A percentile compares a stretch with the other conserved stretches of the same genome.
These are phyloP conservation scores for Perdita meconis DNA, from an alignment of 2,888 invertebrate species.

Conservation along the genomic window DNA sequence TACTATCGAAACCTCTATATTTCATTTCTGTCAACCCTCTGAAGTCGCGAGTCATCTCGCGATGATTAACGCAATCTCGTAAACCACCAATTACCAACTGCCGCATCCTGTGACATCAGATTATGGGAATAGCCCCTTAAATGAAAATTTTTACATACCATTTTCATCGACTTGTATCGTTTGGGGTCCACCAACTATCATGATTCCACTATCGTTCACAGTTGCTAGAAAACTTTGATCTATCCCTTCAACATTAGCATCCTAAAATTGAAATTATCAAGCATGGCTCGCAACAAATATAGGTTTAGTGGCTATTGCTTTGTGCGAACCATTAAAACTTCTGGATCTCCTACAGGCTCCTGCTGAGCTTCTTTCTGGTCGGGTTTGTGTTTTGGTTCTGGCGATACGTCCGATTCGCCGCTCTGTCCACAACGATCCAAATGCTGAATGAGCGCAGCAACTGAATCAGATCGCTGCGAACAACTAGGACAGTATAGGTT, in stretches of 20 bases:
- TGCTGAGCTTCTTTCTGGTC: slow-evolving; percentile 34
- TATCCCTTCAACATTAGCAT: slow-evolving; percentile 60
- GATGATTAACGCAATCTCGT: too few species aligned
- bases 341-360: slow-evolving; percentile 40
- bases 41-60: too few species aligned
- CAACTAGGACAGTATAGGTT: slow-evolving; percentile 88
- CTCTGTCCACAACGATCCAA: slow-evolving; percentile 83
- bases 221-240: slow-evolving; percentile 76
- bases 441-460: slow-evolving; percentile 86
- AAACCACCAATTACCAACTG: too few species aligned
- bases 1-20: too few species aligned
- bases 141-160: slow-evolving; percentile 69
- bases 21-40: too few species aligned
- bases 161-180: slow-evolving; percentile 79
- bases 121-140: too few species aligned
- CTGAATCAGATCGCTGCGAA: slow-evolving; percentile 85
- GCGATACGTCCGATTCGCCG: slow-evolving; percentile 44
- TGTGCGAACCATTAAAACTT: slow-evolving; percentile 59
- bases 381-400: slow-evolving; percentile 41
- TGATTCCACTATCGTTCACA: slow-evolving; percentile 77
- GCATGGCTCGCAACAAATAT: background rate
- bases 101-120: too few species aligned
- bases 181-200: slow-evolving; percentile 77
- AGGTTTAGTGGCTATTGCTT: background rate
- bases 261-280: slow-evolving; percentile 57